phyloP scores from a whole-genome alignment of 2,888 invertebrate species.

The Drosophila emarginata region DNA sequence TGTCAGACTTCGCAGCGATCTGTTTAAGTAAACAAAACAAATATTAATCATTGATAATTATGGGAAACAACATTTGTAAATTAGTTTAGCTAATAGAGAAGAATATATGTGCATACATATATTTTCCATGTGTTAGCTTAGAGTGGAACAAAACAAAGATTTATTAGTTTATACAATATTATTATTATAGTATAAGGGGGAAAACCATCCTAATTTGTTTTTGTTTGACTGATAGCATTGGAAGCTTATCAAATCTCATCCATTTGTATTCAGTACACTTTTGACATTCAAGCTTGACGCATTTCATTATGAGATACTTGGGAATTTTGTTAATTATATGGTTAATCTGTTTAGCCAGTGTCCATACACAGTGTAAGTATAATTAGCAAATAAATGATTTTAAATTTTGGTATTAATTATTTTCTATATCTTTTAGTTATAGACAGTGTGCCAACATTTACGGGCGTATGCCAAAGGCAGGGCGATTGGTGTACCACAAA shows the following conservation, averaged over 20 bases:
- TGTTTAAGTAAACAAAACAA: constrained; percentile 34
- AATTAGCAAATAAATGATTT: constrained; percentile 11
- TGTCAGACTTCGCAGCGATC: constrained; percentile 82
- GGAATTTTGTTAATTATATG: constrained; percentile 31
- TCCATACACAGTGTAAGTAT: constrained; percentile 39
- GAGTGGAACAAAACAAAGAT: no score
- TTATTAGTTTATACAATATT: no score
- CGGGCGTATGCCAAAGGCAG: constrained; percentile 59
- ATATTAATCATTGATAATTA: constrained; percentile 11
- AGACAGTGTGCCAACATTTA: constrained; percentile 51
- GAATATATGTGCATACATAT: no score
- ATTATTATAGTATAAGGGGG: no score
- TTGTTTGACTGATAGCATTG: background rate
- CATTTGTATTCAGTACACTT: constrained; percentile 37
- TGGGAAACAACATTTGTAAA: background rate
- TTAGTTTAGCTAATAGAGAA: no score
- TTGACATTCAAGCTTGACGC: constrained; percentile 23
- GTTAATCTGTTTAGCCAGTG: constrained; percentile 44
- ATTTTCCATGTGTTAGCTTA: no score
- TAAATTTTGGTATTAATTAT: constrained; percentile 4
- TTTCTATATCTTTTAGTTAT: constrained; percentile 27
- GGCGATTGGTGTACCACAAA: constrained; percentile 66
- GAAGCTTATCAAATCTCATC: constrained; percentile 1
- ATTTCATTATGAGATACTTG: constrained; percentile 51
- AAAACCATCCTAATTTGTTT: no score